These are phyloP conservation scores for Leptopterna dolabrata DNA, from an alignment of 2,888 invertebrate species.

Conservation along the genomic window DNA sequence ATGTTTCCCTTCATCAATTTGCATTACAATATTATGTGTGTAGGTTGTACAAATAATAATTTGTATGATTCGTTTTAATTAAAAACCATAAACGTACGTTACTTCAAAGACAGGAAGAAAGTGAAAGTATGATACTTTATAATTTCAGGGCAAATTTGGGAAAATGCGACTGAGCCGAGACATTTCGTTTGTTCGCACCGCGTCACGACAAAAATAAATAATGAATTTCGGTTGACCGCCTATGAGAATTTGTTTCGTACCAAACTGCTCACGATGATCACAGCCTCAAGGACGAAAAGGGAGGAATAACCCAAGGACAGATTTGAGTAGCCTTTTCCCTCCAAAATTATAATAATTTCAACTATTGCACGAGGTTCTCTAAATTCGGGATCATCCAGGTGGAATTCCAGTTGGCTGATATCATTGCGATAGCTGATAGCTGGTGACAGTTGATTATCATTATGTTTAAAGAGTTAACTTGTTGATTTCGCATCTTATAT, in stretches of 20 bases:
- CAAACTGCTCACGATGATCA: conserved; percentile 6
- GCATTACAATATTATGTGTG: too few species aligned
- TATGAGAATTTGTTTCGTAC: neutral
- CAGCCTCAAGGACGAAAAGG: conserved; percentile 32
- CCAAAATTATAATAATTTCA: neutral
- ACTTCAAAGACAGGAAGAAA: neutral
- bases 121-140: neutral
- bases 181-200: neutral
- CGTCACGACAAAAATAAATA: neutral
- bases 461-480: too few species aligned
- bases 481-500: too few species aligned
- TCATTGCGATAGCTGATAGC: too few species aligned
- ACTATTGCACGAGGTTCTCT: neutral
- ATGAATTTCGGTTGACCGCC: neutral
- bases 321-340: neutral
- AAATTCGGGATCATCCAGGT: neutral
- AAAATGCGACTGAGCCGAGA: neutral
- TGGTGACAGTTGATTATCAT: too few species aligned
- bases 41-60: too few species aligned
- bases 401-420: neutral
- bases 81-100: neutral
- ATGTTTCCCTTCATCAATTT: too few species aligned
- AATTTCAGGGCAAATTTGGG: neutral
- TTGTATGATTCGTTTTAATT: too few species aligned
- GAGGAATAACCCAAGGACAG: neutral